These are phyloP conservation scores for Aphodius sticticus DNA, from an alignment of 2,888 invertebrate species.

Conservation along the genomic window DNA sequence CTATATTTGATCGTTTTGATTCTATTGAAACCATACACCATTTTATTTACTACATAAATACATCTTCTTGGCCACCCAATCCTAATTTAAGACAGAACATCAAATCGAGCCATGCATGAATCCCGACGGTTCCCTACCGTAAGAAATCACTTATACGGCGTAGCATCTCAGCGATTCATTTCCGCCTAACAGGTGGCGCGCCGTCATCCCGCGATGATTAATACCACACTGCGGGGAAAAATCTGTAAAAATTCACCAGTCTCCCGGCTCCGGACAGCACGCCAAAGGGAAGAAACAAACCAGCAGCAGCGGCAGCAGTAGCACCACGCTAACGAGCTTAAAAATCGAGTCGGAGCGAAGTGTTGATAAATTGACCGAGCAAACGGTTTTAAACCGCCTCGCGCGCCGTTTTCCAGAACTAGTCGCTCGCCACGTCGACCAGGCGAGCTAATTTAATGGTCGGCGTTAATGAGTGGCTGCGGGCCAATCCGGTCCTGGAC, in stretches of 20 bases:
- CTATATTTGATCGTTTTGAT: too few relatives aligned
- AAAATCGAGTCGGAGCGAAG: not conserved
- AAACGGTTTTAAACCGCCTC: not conserved
- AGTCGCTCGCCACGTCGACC: not conserved
- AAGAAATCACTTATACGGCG: not conserved
- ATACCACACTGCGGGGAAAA: not conserved
- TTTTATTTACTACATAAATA: too few relatives aligned
- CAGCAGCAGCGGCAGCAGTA: not conserved
- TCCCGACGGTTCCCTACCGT: not conserved
- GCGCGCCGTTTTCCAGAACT: not conserved
- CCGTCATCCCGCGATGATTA: not conserved
- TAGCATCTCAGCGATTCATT: not conserved
- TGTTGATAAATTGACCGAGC: not conserved
- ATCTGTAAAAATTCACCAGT: not conserved
- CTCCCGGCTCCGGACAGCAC: not conserved
- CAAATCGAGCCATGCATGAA: too few relatives aligned
- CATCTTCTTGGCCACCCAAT: too few relatives aligned
- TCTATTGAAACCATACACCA: too few relatives aligned
- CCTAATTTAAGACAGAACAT: too few relatives aligned
- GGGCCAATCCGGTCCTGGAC: not conserved
- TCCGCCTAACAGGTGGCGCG: not conserved
- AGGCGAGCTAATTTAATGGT: constrained; percentile 26
- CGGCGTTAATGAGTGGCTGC: constrained; percentile 22
- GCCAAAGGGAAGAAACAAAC: not conserved
- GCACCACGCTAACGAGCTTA: not conserved